Conservation (phyloP, 2,113 vertebrate genomes). For the Pangasianodon hypophthalmus region DNA sequence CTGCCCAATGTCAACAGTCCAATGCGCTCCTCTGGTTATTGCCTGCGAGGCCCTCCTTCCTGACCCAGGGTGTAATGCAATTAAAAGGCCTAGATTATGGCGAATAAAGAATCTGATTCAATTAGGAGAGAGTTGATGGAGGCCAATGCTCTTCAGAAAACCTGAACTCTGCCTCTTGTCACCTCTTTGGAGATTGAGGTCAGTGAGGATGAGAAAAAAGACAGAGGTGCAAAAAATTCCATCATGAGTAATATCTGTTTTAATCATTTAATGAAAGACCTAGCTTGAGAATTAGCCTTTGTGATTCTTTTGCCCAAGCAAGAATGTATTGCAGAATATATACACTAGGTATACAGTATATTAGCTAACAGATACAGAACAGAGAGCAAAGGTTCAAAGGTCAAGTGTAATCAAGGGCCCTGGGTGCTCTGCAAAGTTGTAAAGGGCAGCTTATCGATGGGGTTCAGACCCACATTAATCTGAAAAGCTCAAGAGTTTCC, state of each 20-base stretch:
- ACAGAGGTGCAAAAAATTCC: background rate
- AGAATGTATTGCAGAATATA: background rate
- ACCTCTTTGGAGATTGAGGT: slow-evolving; percentile 49
- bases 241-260: background rate
- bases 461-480: slow-evolving; percentile 23
- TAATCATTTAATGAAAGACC: background rate
- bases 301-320: background rate
- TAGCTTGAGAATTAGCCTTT: background rate
- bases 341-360: background rate
- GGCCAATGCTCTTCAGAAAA: slow-evolving; percentile 50
- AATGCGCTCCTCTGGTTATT: slow-evolving; percentile 41
- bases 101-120: slow-evolving; percentile 56
- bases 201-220: slow-evolving; percentile 30
- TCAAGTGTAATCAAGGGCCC: slow-evolving; percentile 23
- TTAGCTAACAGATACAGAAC: background rate
- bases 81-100: slow-evolving; percentile 59
- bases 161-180: slow-evolving; percentile 49
- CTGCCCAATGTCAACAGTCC: slow-evolving; percentile 59
- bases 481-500: background rate
- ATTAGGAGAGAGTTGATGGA: slow-evolving; percentile 55
- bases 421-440: background rate
- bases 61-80: slow-evolving; percentile 58
- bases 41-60: slow-evolving; percentile 55
- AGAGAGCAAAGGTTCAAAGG: slow-evolving; percentile 8
- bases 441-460: slow-evolving; percentile 29